Base-by-base conservation (phyloP, 2,113 vertebrate species). In the Lasiurus cinereus region DNA sequence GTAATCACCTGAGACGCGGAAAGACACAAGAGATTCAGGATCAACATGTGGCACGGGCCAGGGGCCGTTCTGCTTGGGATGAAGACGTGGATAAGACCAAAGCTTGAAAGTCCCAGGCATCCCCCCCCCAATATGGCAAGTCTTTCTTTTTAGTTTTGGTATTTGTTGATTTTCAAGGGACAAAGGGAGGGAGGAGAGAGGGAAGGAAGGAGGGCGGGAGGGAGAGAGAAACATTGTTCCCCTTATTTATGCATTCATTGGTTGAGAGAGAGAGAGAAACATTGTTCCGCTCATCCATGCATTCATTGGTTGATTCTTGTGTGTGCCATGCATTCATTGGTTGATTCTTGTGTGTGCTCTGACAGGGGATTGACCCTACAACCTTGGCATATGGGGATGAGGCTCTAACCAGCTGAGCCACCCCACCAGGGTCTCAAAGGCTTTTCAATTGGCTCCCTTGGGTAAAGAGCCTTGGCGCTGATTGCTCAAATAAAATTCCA, bases 1-100 rank as follows among this genome's bases (percentile, higher is more conserved):
- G 98, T 98, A 83, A 98, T 98, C 90, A 99, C 99, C 99, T 99
- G 97, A 90, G 93, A 74, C 13, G 95, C n/a, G 96, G 92, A 97
- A 69, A 95, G 52, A 74, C 56, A 92, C 88, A 89, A 59, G 43
- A 94, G 88, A 93, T 89, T 89, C 54, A 93, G 0, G 36, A 82
- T 87, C 52, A 86, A 33, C 79, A 85, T 36, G 90, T 43, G 89
- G 50, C 29, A 91, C 1, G 90, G 70, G 86, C 19, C 91, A 86
- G 22, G 88, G 22, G 52, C 94, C 80, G 24, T n/a, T 91, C 56
- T 90, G 36, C 70, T 90, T 88, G 27, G 62, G 29, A 91, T 77
- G 16, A 69, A 67, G 29, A 90, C 24, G 31, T 27, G 24, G 0
- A 36, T 66, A 83, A 48, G 56, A 96, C 4, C 27, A 69, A 96